Evolutionary conservation across 2,113 vertebrate genomes (phyloP).

Genomic region (Panurus biarmicus): DNA sequence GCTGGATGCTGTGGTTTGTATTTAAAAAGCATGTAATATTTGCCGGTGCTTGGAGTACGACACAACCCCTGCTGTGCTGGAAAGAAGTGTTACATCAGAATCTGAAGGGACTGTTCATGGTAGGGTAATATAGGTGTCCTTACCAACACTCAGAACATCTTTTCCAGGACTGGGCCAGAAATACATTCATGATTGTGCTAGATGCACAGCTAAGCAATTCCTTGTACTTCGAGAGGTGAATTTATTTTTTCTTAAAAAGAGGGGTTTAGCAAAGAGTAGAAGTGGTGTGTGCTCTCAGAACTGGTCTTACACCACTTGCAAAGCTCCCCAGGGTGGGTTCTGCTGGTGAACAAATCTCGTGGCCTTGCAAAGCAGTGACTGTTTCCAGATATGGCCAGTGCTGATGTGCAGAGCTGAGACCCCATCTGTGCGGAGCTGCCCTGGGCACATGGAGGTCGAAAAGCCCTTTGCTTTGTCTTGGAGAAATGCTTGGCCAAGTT

Average conservation of each 20-base stretch:
- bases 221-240: neutral
- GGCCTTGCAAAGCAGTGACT: neutral
- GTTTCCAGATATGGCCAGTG: neutral
- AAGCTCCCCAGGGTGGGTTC: neutral
- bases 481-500: neutral
- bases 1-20: neutral
- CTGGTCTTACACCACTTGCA: neutral
- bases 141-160: neutral
- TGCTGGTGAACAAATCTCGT: neutral
- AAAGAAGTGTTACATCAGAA: neutral
- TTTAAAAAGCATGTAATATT: neutral
- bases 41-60: neutral
- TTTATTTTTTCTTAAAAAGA: neutral
- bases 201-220: neutral
- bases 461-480: neutral
- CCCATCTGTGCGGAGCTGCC: neutral
- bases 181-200: neutral
- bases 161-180: neutral
- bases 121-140: neutral
- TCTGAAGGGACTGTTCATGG: neutral
- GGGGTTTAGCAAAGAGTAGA: neutral
- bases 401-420: neutral
- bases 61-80: neutral
- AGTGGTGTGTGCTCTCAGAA: neutral
- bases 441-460: accelerated